Base-by-base conservation (phyloP, 2,797 vertebrate species). In the Gymnothorax javanicus region DNA sequence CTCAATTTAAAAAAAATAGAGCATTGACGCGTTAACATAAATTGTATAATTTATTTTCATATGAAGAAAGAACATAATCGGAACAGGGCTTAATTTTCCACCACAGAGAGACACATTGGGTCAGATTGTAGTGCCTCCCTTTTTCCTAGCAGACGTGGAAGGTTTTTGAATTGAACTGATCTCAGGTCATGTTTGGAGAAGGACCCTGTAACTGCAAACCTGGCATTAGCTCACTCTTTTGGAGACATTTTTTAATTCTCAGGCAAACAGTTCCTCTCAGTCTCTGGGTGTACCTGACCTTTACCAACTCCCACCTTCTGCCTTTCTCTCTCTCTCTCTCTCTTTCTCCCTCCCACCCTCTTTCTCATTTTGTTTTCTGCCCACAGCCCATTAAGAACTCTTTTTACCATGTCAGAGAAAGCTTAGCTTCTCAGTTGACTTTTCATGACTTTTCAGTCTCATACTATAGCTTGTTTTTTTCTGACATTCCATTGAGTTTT, bases 281-380 rank as follows among this genome's bases (percentile, higher is more conserved):
- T 75, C 71, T 75, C 27, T 75, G 67, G 11, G n/a, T 71, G 7
- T 71, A 71, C 67, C 71, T 75, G 33, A 75, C 71, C 71, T 33
- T 75, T 12, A 43, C 13, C 71, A 75, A 75, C 33, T 20, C 60
- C 17, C 20, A 0, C 60, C n/a, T 13, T 43, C 33, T 43, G 33
- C 33, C 33, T 43, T 43, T 43, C 67, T 25, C 67, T 9, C n/a
- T n/a, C 64, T n/a, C 69, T 15, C 69, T 5, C 69, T 6, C 9
- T 6, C 69, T 6, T 20, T 4, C 77, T 15, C 50, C 9, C 7
- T 15, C 50, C 9, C 17, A 23, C 77, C 7, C 77, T 1, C 77
- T n/a, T 20, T 56, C 77, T 54, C 13, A 43, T 4, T 54, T 23
- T 81, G 5, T 4, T 52, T 4, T 54, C 52, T 81, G 5, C 17